Conservation (phyloP, 2,113 vertebrate genomes). For the Grallaria varia region DNA sequence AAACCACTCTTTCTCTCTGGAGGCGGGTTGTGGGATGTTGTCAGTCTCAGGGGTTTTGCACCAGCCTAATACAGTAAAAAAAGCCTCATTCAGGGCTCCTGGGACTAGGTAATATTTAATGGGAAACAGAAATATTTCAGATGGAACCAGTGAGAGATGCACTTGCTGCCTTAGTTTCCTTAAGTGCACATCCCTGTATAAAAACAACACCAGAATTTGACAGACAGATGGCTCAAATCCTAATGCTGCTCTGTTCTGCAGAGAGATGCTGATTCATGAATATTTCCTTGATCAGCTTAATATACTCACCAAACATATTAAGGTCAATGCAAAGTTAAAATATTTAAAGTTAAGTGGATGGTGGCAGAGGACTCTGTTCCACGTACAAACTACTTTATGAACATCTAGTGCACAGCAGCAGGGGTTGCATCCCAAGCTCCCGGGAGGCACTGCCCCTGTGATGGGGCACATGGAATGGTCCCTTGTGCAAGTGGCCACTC, state of each 20-base stretch:
- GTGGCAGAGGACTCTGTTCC: fast-evolving
- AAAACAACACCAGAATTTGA: neutral
- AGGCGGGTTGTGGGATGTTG: neutral
- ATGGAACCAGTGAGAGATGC: neutral
- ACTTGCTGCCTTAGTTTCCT: neutral
- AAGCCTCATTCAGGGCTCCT: neutral
- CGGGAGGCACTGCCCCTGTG: fast-evolving
- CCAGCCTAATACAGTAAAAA: neutral
- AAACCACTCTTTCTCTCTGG: neutral
- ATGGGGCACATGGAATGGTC: fast-evolving
- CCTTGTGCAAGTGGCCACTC: neutral
- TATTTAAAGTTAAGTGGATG: neutral
- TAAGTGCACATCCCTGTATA: neutral
- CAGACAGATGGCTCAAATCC: neutral
- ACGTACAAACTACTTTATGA: too few species aligned
- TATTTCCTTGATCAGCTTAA: neutral
- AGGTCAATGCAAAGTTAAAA: neutral
- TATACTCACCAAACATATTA: neutral
- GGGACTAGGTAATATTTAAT: neutral
- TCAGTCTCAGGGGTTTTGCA: neutral
- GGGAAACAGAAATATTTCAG: neutral
- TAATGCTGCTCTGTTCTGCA: neutral
- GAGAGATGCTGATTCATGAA: neutral
- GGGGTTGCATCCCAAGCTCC: neutral
- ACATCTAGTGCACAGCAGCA: neutral